Conservation (phyloP, 2,888 invertebrate species). For the Bhutanitis thaidina region DNA sequence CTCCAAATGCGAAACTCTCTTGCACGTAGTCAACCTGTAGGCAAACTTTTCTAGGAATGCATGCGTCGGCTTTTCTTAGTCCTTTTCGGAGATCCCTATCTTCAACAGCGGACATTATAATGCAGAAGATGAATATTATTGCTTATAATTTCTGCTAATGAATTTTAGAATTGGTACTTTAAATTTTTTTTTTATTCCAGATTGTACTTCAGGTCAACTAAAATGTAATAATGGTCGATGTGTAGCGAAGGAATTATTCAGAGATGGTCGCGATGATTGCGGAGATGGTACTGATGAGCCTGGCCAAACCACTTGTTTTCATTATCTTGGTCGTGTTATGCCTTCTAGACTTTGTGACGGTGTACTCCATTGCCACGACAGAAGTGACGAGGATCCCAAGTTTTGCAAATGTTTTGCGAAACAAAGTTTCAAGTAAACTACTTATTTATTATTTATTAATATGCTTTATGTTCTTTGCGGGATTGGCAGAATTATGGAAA, state of each 20-base stretch:
- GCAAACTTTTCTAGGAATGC: too few species aligned
- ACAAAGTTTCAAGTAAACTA: conserved; percentile 42
- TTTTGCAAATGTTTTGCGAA: conserved; percentile 81
- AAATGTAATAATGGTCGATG: conserved; percentile 85
- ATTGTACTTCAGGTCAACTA: conserved; percentile 82
- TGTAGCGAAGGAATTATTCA: conserved; percentile 84
- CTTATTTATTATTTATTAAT: too few species aligned
- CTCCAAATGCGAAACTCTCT: too few species aligned
- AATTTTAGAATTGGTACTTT: neutral
- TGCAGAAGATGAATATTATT: too few species aligned
- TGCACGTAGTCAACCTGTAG: too few species aligned
- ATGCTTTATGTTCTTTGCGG: too few species aligned
- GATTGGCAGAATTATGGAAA: too few species aligned
- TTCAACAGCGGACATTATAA: too few species aligned
- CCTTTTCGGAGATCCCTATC: too few species aligned
- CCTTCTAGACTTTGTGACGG: conserved; percentile 88
- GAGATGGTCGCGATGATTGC: conserved; percentile 84
- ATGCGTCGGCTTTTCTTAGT: too few species aligned
- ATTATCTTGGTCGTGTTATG: conserved; percentile 83
- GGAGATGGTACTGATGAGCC: conserved; percentile 86
- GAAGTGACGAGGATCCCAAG: conserved; percentile 85
- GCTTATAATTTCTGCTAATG: too few species aligned
- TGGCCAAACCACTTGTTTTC: conserved; percentile 80
- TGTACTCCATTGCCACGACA: conserved; percentile 86
- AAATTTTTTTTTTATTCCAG: conserved; percentile 52